A percentile compares a stretch with the other conserved stretches of the same genome.
Conservation (phyloP, 1,140 invertebrate genomes). For the Odontomachus brunneus region DNA sequence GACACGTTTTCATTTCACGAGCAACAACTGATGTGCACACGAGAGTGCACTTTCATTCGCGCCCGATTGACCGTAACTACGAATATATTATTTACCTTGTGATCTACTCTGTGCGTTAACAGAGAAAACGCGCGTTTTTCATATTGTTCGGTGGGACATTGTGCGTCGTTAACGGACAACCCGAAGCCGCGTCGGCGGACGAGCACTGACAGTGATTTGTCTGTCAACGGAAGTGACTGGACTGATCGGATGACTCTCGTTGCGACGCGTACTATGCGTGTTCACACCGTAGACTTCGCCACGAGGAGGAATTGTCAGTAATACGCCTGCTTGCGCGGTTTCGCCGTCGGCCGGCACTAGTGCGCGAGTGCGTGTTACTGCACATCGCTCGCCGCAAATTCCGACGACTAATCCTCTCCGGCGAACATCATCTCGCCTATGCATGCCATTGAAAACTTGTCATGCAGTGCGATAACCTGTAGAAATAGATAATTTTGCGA, state of each 20-base stretch:
- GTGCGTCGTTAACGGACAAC: constrained; percentile 51
- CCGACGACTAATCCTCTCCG: constrained; percentile 46
- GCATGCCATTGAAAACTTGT: constrained; percentile 1
- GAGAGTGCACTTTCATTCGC: background rate
- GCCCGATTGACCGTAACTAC: background rate
- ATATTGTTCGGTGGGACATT: background rate
- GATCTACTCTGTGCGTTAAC: background rate
- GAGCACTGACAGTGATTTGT: constrained; percentile 73
- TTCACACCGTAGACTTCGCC: constrained; percentile 52
- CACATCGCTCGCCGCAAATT: constrained; percentile 23
- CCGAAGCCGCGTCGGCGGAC: constrained; percentile 14
- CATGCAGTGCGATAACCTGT: background rate
- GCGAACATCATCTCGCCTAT: constrained; percentile 23
- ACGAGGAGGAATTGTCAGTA: constrained; percentile 61
- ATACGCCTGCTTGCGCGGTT: constrained; percentile 32
- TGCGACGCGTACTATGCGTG: constrained; percentile 62
- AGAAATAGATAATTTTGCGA: background rate
- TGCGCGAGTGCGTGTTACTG: background rate
- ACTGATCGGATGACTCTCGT: constrained; percentile 51
- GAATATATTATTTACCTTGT: constrained; percentile 30
- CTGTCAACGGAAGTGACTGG: constrained; percentile 74
- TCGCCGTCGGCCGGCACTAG: constrained; percentile 3
- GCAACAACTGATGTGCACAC: too few species aligned
- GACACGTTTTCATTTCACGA: too few species aligned
- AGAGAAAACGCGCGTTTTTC: background rate